Conservation (phyloP, 2,797 vertebrate genomes). For the Serranus cabrilla region DNA sequence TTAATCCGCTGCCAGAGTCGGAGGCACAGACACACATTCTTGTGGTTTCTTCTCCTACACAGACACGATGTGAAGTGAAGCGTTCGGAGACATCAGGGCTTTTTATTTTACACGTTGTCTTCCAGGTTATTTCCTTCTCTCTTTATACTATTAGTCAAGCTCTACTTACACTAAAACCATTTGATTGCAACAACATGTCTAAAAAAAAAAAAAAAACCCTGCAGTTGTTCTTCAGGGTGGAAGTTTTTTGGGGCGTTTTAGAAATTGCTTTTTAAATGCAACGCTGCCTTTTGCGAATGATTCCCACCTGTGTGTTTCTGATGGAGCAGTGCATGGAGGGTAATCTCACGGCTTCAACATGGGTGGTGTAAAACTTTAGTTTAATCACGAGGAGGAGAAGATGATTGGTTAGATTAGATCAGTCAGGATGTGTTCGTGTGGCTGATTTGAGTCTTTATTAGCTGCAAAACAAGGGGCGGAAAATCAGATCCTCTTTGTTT, state of each 20-base stretch:
- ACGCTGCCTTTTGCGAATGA: slow-evolving; percentile 79
- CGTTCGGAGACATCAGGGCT: slow-evolving; percentile 54
- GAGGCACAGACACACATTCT: slow-evolving; percentile 52
- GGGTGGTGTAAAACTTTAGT: too few relatives aligned
- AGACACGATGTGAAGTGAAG: slow-evolving; percentile 54
- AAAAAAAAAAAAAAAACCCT: slow-evolving; percentile 32
- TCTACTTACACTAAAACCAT: slow-evolving; percentile 75
- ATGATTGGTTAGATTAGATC: slow-evolving; percentile 61
- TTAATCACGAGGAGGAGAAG: too few relatives aligned
- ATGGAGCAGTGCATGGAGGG: slow-evolving; percentile 39
- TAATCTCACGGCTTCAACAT: slow-evolving; percentile 50
- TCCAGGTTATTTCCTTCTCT: slow-evolving; percentile 77
- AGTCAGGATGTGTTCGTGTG: slow-evolving; percentile 26
- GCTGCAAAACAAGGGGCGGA: not conserved
- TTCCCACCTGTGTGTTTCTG: slow-evolving; percentile 81
- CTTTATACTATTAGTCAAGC: slow-evolving; percentile 83
- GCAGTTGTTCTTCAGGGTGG: slow-evolving; percentile 59
- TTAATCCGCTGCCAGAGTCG: slow-evolving; percentile 41
- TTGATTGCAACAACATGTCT: slow-evolving; percentile 86
- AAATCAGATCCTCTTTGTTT: slow-evolving; percentile 21
- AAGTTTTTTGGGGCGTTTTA: slow-evolving; percentile 45
- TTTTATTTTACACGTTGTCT: slow-evolving; percentile 55
- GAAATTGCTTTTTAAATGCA: slow-evolving; percentile 79
- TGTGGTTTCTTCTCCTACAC: slow-evolving; percentile 63
- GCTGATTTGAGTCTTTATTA: slow-evolving; percentile 12